Base-by-base conservation (phyloP, 2,888 invertebrate genomes). In the Ochlodes sylvanus region DNA sequence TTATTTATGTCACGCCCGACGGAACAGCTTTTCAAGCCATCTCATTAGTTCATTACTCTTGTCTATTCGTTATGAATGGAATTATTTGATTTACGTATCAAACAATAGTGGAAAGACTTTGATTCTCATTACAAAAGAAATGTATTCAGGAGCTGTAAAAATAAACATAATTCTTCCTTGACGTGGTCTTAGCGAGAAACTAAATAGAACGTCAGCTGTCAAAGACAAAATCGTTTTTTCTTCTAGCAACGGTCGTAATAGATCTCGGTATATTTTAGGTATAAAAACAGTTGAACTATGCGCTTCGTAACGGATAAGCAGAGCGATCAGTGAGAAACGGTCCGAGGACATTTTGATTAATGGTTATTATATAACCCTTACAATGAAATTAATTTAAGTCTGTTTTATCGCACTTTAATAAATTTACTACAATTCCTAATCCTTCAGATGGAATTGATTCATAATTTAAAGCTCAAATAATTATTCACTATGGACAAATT, bases 271-370 rank as follows among this genome's bases (percentile, higher is more conserved):
- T 9, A 21, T 50, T 10, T 50, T 50, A 19, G 2, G 50, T 50
- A 50, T 50, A 50, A 50, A 19, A 50, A 50, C 50, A 50, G 19
- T 47, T 19, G 19, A 19, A 19, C 50, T 19, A 50, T 50, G 7
- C 50, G 19, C 50, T 50, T 10, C 50, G 50, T 19, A 12, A 10
- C 19, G 19, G 50, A 17, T 19, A 19, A 19, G 50, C 38, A 10
- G 12, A 9, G 38, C 38, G 38, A 38, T 38, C 38, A 27, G 38
- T 0, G 38, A 34, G 34, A 34, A 9, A 34, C 34, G 34, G 34
- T 34, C 60, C 74, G 72, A 76, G 76, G 88, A 89, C 88, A 77
- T 87, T 89, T 90, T 92, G 90, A 91, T 90, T 89, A 90, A 92
- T 90, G 38, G 10, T 38, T 38, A 12, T 12, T 12, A 27, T 27